Base-by-base conservation (phyloP, 1,140 invertebrate genomes). In the Aplysia californica region DNA sequence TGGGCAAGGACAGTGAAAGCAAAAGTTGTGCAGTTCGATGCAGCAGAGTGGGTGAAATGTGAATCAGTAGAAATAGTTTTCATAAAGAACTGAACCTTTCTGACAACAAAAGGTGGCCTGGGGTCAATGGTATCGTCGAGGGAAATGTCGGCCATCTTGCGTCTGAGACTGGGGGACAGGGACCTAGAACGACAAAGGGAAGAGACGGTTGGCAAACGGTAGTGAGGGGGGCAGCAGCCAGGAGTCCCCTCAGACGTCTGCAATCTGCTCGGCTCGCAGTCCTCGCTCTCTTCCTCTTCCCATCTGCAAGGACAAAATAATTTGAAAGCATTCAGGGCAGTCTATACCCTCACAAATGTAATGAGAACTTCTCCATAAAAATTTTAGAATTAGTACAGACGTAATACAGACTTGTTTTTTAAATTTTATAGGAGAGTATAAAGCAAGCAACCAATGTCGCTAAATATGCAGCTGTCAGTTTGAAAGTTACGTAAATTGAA, bases 41-140 rank as follows among this genome's bases (percentile, higher is more conserved):
- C 10, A 50, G n/a, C n/a, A n/a, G n/a, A n/a, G n/a, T n/a, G n/a
- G n/a, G n/a, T n/a, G n/a, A n/a, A n/a, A n/a, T n/a, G n/a, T n/a
- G n/a, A n/a, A 26, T 29, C 6, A n/a, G 15, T 10, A 18, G 6
- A 29, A n/a, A 61, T 26, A 66, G 23, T 15, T 71, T 58, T 39
- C 50, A 39, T 56, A 61, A 26, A 56, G 33, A 56, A 21, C 61
- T 66, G 76, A 66, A 86, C 84, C 82, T 83, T 83, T 72, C 84
- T 71, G 23, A 86, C 82, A 70, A 86, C 83, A 83, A 86, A 86
- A 72, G 84, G 84, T 36, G 83, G 83, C 36, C 83, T 71, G 20
- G 75, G 59, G 33, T 82, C 80, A 61, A 77, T 58, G 10, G 74
- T 69, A 50, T 66, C 59, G 0, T 72, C 56, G 2, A 81, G 66